Evolutionary conservation across 1,140 invertebrate genomes (phyloP), one percentile per base, ranked within the genome.

Genomic region (Zaprionus camerounensis): DNA sequence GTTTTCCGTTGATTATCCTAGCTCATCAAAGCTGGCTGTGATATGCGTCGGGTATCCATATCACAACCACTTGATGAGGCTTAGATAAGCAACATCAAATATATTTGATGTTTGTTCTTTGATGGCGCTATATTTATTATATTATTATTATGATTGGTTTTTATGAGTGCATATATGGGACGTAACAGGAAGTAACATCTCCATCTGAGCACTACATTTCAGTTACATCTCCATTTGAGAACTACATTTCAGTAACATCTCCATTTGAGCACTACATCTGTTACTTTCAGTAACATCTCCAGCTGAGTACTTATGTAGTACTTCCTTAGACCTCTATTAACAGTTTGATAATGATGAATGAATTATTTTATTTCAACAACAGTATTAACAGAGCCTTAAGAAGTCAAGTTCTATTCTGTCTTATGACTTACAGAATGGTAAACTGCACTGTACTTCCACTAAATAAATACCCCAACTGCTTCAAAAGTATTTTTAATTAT

Each of bases 11-110:
- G 91, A 87, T 92, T 92, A 92, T 92, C 92, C 92, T 91, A 93
- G 96, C 96, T 97, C 96, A 97, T 97, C 96, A 97, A 97, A 97
- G 96, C 96, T 97, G 96, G 96, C 96, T 97, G 96, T 97, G 96
- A 97, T 97, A 97, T 96, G 96, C 94, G 92, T 94, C 82, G 92
- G 87, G 82, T 93, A 92, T 94, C 95, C 96, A 96, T 95, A 96
- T 95, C 96, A 96, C 96, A 96, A 94, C 96, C 96, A 96, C 95
- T 96, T 96, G 94, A 95, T 95, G 92, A 93, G 92, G 80, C 84
- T 92, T 87, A 84, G 93, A 80, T 91, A 91, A 92, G 91, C 91
- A 92, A 92, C 91, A 92, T 92, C 86, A 78, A 74, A 59, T 57
- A 34, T 34, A 34, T 17, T 46, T 46, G 41, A 46, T 46, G 41